Base-by-base conservation (phyloP, 2,113 vertebrate genomes). In the Dromaius novaehollandiae region DNA sequence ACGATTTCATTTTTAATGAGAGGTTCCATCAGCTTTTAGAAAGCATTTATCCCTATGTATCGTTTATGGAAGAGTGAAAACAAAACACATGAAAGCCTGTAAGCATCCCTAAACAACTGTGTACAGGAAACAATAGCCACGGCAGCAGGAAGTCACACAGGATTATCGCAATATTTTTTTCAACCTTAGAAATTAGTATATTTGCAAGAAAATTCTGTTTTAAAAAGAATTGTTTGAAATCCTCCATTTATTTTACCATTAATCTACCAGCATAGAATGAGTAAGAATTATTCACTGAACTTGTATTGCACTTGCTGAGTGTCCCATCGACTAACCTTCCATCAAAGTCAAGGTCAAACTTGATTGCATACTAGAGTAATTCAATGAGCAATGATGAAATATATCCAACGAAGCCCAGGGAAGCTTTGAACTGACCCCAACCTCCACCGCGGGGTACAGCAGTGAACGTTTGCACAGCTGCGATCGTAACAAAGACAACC, bases 311-410 rank as follows among this genome's bases (percentile, higher is more conserved):
- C 89, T 91, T 91, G 82, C 61, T 55, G 30, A 18, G 13, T 0
- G 68, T 38, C 84, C 63, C 70, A 55, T 26, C 34, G 66, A 63
- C 78, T 63, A 85, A 58, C 87, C 82, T 86, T 88, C 84, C 82
- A n/a, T 20, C 89, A 77, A 44, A 58, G 40, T 50, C 96, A 97
- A 95, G 97, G 96, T 94, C 96, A 83, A 38, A 89, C 51, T 6
- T 42, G 74, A 91, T 77, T 13, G 61, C 79, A 65, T 1, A 25
- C 68, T 55, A 7, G 89, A 82, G 68, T 89, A 80, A 91, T 46
- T 82, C 87, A 88, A n/a, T 1, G 21, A 95, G 63, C 53, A 66
- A 24, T 36, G 48, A 40, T 2, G 78, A 61, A 90, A 93, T 1
- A 40, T 10, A 88, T 56, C 73, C 80, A 53, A 10, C 69, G 60